Evolutionary conservation across 2,113 vertebrate genomes (phyloP).

Genomic region (Apteryx owenii): DNA sequence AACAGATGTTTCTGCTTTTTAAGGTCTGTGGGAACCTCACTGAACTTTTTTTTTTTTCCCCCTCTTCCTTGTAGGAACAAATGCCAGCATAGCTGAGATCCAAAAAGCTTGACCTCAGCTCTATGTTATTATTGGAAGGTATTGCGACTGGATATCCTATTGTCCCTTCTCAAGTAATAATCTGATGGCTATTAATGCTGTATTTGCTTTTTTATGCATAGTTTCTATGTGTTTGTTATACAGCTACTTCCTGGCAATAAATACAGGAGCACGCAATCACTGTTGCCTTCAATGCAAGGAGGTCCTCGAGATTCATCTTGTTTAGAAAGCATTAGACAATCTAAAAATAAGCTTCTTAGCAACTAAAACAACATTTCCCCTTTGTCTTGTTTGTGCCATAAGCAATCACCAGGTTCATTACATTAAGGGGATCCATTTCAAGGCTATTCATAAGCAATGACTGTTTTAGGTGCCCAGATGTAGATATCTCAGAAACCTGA

Average conservation of each 20-base stretch:
- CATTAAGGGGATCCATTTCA: not conserved
- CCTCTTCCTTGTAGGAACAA: slow-evolving; percentile 23
- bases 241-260: slow-evolving; percentile 37
- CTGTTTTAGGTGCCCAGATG: not conserved
- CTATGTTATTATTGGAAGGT: slow-evolving; percentile 44
- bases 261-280: slow-evolving; percentile 27
- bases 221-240: slow-evolving; percentile 30
- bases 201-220: slow-evolving; percentile 30
- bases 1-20: slow-evolving; percentile 77
- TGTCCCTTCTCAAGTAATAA: slow-evolving; percentile 36
- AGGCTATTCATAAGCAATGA: not conserved
- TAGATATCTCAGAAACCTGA: not conserved
- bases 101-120: slow-evolving; percentile 52
- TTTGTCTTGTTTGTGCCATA: not conserved
- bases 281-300: not conserved
- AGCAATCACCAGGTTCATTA: not conserved
- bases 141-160: not conserved
- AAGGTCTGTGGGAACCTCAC: slow-evolving; percentile 68
- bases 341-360: not conserved
- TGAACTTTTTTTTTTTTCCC: not conserved
- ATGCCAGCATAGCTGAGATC: slow-evolving; percentile 45
- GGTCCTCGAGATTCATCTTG: not conserved
- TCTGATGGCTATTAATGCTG: slow-evolving; percentile 1
- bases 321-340: not conserved
- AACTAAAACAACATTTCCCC: not conserved